Base-by-base conservation (phyloP, 2,797 vertebrate genomes). In the Enteromius argenteus region DNA sequence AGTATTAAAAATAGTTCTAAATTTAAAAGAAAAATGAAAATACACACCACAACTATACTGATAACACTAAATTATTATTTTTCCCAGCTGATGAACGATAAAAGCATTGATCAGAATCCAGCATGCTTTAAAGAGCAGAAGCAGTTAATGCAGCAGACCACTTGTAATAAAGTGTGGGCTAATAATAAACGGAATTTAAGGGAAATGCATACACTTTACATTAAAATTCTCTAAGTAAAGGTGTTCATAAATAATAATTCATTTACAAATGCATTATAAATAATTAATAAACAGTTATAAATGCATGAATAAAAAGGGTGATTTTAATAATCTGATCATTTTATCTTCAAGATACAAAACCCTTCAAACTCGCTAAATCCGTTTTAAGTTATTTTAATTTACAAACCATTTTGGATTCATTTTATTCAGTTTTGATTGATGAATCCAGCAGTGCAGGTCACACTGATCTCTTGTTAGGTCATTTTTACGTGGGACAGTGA, bases 351-450 rank as follows among this genome's bases (percentile, higher is more conserved):
- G 35, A 35, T 35, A 51, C 51, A 53, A n/a, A 8, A 21, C 51
- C 51, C 7, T 21, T n/a, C 51, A 56, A 7, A 21, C 51, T n/a
- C 3, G 3, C 51, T n/a, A n/a, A n/a, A n/a, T n/a, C n/a, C n/a
- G n/a, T n/a, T n/a, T n/a, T n/a, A n/a, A n/a, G n/a, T n/a, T n/a
- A n/a, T n/a, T n/a, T n/a, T n/a, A n/a, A n/a, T n/a, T n/a, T n/a
- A n/a, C n/a, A n/a, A n/a, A n/a, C n/a, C n/a, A n/a, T n/a, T n/a
- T n/a, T n/a, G n/a, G 21, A 21, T 42, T 69, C 0, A 4, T 44
- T 69, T 69, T 7, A 42, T 15, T 69, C 1, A 7, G 17, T 74
- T 71, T 69, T 80, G n/a, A 69, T 69, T 30, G 35, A 69, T 42
- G n/a, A 35, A 56, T 42, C 15, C 51, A 51, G 21, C 14, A 56